Evolutionary conservation across 2,113 vertebrate genomes (phyloP).

Genomic region (Melierax canorus): DNA sequence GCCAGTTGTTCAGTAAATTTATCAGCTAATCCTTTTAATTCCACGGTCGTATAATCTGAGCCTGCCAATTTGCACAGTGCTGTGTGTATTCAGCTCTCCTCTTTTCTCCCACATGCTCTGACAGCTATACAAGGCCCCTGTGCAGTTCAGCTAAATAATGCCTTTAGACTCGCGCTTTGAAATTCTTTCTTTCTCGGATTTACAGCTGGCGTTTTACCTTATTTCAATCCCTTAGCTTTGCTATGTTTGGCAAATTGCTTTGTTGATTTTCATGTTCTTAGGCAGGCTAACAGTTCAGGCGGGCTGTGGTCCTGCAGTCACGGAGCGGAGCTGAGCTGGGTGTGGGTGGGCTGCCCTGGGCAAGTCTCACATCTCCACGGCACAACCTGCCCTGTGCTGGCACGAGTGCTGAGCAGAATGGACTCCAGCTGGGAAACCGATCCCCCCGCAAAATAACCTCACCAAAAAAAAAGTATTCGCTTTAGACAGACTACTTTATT

Average conservation of each 20-base stretch:
- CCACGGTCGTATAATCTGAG: not conserved
- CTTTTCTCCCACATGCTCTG: not conserved
- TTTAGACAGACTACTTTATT: not conserved
- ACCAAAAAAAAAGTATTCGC: not conserved
- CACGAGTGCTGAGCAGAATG: not conserved
- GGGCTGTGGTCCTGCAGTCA: not conserved
- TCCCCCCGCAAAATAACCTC: not conserved
- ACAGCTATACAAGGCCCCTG: not conserved
- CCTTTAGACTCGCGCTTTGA: not conserved
- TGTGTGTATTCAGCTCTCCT: not conserved
- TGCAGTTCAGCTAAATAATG: not conserved
- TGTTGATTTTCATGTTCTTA: not conserved
- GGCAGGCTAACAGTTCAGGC: not conserved
- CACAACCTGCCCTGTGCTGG: not conserved
- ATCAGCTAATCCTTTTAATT: not conserved
- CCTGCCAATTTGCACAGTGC: not conserved
- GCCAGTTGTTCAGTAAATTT: not conserved
- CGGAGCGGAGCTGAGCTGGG: too few species aligned
- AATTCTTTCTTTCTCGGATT: not conserved
- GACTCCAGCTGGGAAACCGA: not conserved
- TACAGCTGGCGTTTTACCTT: not conserved
- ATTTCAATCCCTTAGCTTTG: too few species aligned
- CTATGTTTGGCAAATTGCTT: not conserved
- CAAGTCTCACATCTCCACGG: not conserved
- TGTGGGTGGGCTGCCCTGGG: not conserved